These are phyloP conservation scores for Rhinella marina DNA, from an alignment of 2,797 vertebrate genomes.

Conservation along the genomic window DNA sequence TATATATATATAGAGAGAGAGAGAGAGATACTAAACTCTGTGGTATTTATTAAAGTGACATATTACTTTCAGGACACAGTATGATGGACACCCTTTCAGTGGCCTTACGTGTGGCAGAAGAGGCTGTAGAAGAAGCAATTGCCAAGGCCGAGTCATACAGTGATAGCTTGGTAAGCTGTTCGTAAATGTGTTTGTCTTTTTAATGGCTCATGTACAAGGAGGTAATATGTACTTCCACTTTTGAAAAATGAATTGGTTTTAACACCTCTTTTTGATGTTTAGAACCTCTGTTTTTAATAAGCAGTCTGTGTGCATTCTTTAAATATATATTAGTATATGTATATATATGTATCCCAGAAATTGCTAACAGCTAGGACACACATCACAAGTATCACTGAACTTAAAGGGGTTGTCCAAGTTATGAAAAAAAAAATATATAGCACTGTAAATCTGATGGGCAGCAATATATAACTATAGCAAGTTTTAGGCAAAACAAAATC, in stretches of 20 bases:
- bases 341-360: not conserved
- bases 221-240: not conserved
- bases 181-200: slow-evolving; percentile 60
- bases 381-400: not conserved
- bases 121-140: slow-evolving; percentile 96
- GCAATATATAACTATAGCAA: no score
- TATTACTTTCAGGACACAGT: slow-evolving; percentile 84
- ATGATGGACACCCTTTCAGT: slow-evolving; percentile 96
- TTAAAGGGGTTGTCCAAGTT: no score
- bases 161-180: slow-evolving; percentile 88
- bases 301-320: not conserved
- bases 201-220: not conserved
- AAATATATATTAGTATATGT: not conserved
- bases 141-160: slow-evolving; percentile 90
- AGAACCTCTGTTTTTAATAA: not conserved
- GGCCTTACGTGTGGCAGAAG: slow-evolving; percentile 93
- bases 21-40: not conserved
- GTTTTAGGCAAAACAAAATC: no score
- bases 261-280: no score
- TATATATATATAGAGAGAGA: no score
- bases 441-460: no score
- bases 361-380: not conserved
- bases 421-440: no score
- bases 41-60: slow-evolving; percentile 23
- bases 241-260: not conserved